Evolutionary conservation across 2,113 vertebrate genomes (phyloP).

Genomic region (zebrafish (Danio rerio)): GRCz12tu NC_133187.1:22745501-22746000

Average conservation of each 20-base stretch:
- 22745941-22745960: constrained; percentile 19
- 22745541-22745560: too few relatives aligned
- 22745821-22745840: constrained; percentile 56
- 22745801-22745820: constrained; percentile 50
- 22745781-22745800: constrained; percentile 50
- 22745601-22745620: constrained; percentile 24
- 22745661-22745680: constrained; percentile 49
- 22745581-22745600: constrained; percentile 25
- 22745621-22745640: constrained; percentile 35
- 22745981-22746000: constrained; percentile 35
- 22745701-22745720: constrained; percentile 50
- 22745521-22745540: too few relatives aligned
- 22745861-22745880: constrained; percentile 33
- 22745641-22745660: constrained; percentile 43
- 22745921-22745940: constrained; percentile 24
- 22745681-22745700: constrained; percentile 47
- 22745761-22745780: constrained; percentile 50
- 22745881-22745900: constrained; percentile 50
- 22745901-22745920: constrained; percentile 39
- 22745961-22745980: constrained; percentile 25
- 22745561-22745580: not conserved
- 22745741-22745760: constrained; percentile 45
- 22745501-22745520: too few relatives aligned
- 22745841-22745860: constrained; percentile 44
- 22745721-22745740: constrained; percentile 28